phyloP scores from a whole-genome alignment of 2,113 vertebrate genomes.

The Benitochromis conjunctus region DNA sequence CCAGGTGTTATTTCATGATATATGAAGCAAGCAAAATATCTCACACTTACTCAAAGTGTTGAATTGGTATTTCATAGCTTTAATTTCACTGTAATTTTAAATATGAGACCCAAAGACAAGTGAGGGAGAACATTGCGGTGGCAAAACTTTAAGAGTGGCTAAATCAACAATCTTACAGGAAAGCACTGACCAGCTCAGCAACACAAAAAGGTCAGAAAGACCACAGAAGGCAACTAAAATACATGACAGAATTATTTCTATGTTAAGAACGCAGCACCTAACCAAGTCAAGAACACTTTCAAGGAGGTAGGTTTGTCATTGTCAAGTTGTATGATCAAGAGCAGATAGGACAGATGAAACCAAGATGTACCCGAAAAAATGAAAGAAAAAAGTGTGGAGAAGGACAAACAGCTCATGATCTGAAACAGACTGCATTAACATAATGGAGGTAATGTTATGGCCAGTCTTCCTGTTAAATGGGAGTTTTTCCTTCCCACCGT shows the following conservation, averaged over 20 bases:
- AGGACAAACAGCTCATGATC: not conserved
- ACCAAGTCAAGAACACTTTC: not conserved
- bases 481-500: not conserved
- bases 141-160: not conserved
- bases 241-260: not conserved
- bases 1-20: not conserved
- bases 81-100: not conserved
- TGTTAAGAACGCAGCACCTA: not conserved
- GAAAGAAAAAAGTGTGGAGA: not conserved
- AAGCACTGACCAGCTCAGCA: not conserved
- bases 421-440: not conserved
- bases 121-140: accelerated
- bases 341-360: not conserved
- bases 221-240: not conserved
- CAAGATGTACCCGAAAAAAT: not conserved
- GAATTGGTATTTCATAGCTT: not conserved
- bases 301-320: not conserved
- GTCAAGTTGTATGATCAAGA: not conserved
- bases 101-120: not conserved
- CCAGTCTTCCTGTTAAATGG: not conserved
- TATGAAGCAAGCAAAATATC: not conserved
- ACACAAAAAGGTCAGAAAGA: not conserved
- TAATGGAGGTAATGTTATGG: not conserved
- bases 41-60: not conserved
- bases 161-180: not conserved